phyloP scores from a whole-genome alignment of 1,140 invertebrate genomes.

The Dendroctonus ponderosae region DNA sequence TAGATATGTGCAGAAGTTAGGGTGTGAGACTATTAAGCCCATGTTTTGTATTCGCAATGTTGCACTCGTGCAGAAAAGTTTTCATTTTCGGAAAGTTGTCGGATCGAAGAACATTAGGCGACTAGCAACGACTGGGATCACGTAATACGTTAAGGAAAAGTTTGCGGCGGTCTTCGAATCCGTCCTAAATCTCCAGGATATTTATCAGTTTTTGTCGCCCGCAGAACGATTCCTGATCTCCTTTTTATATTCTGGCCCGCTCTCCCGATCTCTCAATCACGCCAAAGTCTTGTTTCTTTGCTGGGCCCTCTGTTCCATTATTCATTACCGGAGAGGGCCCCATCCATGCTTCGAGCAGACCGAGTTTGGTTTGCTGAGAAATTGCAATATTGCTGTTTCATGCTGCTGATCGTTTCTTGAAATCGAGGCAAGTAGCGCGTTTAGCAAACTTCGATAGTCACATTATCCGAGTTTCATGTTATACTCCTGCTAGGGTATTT shows the following conservation, averaged over 20 bases:
- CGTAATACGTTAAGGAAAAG: constrained; percentile 37
- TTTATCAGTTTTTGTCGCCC: constrained; percentile 50
- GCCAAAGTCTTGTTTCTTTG: constrained; percentile 48
- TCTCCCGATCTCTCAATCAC: constrained; percentile 49
- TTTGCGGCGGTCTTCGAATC: constrained; percentile 36
- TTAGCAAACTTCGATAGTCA: too few relatives aligned
- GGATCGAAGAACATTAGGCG: constrained; percentile 23
- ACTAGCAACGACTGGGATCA: constrained; percentile 15
- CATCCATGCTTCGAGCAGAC: constrained; percentile 39
- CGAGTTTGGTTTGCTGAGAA: constrained; percentile 30
- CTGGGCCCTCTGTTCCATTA: constrained; percentile 48
- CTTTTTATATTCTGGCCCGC: constrained; percentile 49
- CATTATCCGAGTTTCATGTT: too few relatives aligned
- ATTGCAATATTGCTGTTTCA: constrained; percentile 24
- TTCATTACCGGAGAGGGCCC: constrained; percentile 45
- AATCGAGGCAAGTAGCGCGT: constrained; percentile 1
- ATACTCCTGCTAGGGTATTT: too few relatives aligned
- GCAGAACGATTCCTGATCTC: constrained; percentile 50
- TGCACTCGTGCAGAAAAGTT: constrained; percentile 11
- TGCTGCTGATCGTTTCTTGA: constrained; percentile 13
- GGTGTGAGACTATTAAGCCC: too few relatives aligned
- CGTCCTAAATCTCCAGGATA: constrained; percentile 45
- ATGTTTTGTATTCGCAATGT: too few relatives aligned
- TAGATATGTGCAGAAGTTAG: too few relatives aligned
- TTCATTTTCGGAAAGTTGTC: constrained; percentile 6